phyloP scores from a whole-genome alignment of 2,113 vertebrate species.

The Anolis sagrei region DNA sequence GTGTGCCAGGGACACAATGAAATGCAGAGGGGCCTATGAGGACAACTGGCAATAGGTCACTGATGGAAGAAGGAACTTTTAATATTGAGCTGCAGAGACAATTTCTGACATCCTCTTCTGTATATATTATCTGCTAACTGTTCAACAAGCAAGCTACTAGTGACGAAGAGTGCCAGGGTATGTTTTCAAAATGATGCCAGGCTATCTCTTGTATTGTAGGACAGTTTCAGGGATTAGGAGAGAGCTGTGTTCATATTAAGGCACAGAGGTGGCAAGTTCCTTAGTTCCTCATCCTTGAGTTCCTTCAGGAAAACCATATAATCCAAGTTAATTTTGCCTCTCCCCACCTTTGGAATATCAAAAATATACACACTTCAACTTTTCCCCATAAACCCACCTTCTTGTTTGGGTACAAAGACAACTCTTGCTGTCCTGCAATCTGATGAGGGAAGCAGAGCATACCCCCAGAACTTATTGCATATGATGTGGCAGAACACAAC shows the following conservation, averaged over 20 bases:
- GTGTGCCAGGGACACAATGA: background rate
- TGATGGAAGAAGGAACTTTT: background rate
- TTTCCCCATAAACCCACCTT: background rate
- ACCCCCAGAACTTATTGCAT: too few relatives aligned
- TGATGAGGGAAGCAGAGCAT: too few relatives aligned
- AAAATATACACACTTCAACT: background rate
- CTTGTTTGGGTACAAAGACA: background rate
- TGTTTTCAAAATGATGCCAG: background rate
- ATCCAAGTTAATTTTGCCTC: background rate
- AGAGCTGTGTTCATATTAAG: background rate
- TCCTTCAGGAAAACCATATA: background rate
- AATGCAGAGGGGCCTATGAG: background rate
- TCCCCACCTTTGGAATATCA: background rate
- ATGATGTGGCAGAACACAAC: too few relatives aligned
- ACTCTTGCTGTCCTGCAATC: too few relatives aligned
- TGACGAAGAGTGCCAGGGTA: background rate
- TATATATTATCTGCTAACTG: background rate
- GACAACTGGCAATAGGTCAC: background rate
- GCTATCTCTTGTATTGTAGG: background rate
- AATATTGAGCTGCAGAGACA: background rate
- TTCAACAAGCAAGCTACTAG: background rate
- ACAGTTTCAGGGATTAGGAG: background rate
- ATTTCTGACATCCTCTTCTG: too few relatives aligned
- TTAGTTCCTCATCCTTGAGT: background rate
- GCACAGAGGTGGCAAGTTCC: background rate